Conservation (phyloP, 1,140 invertebrate species). For the Augochlora pura region DNA sequence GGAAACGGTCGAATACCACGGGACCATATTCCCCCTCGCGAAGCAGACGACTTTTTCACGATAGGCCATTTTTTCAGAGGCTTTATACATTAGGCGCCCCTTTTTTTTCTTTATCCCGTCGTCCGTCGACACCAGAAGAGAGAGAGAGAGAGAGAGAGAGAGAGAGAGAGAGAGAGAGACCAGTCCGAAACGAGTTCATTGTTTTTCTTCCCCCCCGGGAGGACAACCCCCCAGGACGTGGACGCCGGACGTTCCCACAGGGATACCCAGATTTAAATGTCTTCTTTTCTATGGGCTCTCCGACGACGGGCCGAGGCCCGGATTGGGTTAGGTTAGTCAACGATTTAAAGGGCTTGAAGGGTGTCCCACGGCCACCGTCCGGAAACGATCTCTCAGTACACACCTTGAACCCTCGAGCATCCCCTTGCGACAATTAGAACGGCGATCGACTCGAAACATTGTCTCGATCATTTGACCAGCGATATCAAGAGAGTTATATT, state of each 20-base stretch:
- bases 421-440: background rate
- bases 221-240: slow-evolving; percentile 36
- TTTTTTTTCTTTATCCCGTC: slow-evolving; percentile 33
- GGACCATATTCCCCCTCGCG: background rate
- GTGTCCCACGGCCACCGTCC: background rate
- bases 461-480: too few relatives aligned
- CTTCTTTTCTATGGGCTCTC: slow-evolving; percentile 51
- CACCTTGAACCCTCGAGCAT: background rate
- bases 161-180: slow-evolving; percentile 53
- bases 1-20: background rate
- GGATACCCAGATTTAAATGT: slow-evolving; percentile 69
- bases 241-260: slow-evolving; percentile 70
- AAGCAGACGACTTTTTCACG: slow-evolving; percentile 2
- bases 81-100: background rate
- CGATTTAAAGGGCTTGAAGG: slow-evolving; percentile 60
- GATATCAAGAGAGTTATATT: too few relatives aligned
- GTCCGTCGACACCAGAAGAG: slow-evolving; percentile 21
- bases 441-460: too few relatives aligned
- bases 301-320: slow-evolving; percentile 8
- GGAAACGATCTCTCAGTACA: background rate
- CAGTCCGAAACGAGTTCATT: slow-evolving; percentile 58
- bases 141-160: slow-evolving; percentile 39
- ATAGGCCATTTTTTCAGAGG: slow-evolving; percentile 4
- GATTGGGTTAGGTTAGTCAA: slow-evolving; percentile 60
- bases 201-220: slow-evolving; percentile 43